Base-by-base conservation (phyloP, 1,140 invertebrate genomes). In the Nixonia krombeini region DNA sequence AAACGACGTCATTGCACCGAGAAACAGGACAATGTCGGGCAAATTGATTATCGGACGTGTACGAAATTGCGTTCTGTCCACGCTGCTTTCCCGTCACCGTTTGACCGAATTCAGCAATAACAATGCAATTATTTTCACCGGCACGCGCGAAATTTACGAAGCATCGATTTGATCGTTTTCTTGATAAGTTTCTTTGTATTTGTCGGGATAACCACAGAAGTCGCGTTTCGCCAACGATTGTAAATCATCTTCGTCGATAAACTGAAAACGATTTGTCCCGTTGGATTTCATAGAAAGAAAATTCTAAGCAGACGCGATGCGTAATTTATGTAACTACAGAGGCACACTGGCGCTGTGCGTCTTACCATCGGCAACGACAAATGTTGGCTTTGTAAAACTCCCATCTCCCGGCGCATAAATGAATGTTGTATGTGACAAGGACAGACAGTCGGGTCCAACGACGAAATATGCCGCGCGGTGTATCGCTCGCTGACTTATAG, bases 321-420 rank as follows among this genome's bases (percentile, higher is more conserved):
- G 51, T 70, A 65, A 70, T 70, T 70, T 58, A 70, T 70, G 61
- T 57, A 64, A 59, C 51, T 53, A 46, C 37, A 31, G 35, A 26
- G 57, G 52, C 52, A 46, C 25, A 57, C 35, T 69, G 61, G 61
- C 55, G 58, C 42, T 55, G 50, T 62, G 53, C 50, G 56, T 68
- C 61, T 56, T 57, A 53, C 44, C 62, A 68, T 64, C 52, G 55
- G 62, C 63, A 63, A 57, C 65, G 64, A 73, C 66, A 72, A 77
- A 77, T 75, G 73, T 66, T 70, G 59, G 70, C 62, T 75, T 72
- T 70, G 67, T 69, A 73, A 74, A 72, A 61, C 74, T 74, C 62
- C 63, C 56, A 78, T 72, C 55, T 62, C 67, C 33, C 37, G 16
- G 26, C 61, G 72, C 59, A 73, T 78, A 73, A 74, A 78, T 74